Conservation (phyloP, 2,797 vertebrate species). For the Betta splendens region DNA sequence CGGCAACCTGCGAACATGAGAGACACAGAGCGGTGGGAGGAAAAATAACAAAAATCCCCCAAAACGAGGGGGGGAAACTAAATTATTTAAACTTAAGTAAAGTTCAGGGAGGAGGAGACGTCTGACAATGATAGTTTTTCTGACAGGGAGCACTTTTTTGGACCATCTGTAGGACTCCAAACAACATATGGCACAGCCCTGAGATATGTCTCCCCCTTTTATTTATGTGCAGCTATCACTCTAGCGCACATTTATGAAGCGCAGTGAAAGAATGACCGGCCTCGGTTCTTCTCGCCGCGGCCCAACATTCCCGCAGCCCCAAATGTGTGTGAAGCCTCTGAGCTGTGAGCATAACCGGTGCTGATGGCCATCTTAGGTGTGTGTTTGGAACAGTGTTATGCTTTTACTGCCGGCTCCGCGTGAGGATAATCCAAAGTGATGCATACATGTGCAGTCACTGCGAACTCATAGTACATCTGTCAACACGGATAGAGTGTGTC, state of each 20-base stretch:
- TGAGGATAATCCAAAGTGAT: conserved; percentile 67
- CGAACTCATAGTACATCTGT: conserved; percentile 58
- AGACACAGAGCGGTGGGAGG: conserved; percentile 34
- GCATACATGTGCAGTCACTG: conserved; percentile 50
- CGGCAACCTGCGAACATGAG: conserved; percentile 91
- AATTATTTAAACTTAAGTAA: conserved; percentile 77
- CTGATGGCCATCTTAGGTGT: conserved; percentile 54
- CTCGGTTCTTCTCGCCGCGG: conserved; percentile 12
- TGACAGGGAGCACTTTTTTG: conserved; percentile 78
- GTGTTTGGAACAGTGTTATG: conserved; percentile 45
- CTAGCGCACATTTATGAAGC: conserved; percentile 23
- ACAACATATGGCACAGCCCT: conserved; percentile 76
- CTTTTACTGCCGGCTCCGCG: conserved; percentile 58
- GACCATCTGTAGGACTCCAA: conserved; percentile 78
- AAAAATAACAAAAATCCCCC: conserved; percentile 33
- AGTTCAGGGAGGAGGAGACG: conserved; percentile 63
- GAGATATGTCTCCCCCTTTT: conserved; percentile 69
- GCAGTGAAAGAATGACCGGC: conserved; percentile 17
- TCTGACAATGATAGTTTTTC: conserved; percentile 67
- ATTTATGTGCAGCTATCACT: conserved; percentile 41
- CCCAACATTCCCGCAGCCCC: conserved; percentile 25
- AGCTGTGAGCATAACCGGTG: conserved; percentile 38
- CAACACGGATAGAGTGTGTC: conserved; percentile 41
- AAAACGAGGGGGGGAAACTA: conserved; percentile 37
- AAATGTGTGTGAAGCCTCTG: conserved; percentile 46